These are phyloP conservation scores for Dendropsophus ebraccatus DNA, from an alignment of 2,113 vertebrate species.

Conservation along the genomic window DNA sequence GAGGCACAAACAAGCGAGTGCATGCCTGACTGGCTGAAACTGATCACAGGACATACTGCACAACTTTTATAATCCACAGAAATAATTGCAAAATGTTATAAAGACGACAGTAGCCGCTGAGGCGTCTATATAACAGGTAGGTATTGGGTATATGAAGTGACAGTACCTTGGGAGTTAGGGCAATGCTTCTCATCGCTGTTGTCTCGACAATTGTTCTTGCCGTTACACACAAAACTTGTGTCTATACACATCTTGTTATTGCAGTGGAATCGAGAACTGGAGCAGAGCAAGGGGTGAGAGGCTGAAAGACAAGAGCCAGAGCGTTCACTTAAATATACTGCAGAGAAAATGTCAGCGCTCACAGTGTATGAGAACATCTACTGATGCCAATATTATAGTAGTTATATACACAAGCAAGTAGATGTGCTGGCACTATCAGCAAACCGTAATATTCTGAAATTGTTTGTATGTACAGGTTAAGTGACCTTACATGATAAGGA, in stretches of 20 bases:
- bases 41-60: too few relatives aligned
- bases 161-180: slow-evolving; percentile 86
- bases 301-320: slow-evolving; percentile 72
- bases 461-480: too few relatives aligned
- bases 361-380: not conserved
- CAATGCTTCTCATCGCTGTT: slow-evolving; percentile 96
- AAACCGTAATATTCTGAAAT: too few relatives aligned
- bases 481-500: too few relatives aligned
- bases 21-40: too few relatives aligned
- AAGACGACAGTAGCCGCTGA: not conserved
- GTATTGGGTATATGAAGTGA: not conserved
- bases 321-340: not conserved
- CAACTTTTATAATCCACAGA: too few relatives aligned
- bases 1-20: too few relatives aligned
- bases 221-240: slow-evolving; percentile 95
- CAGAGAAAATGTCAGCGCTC: not conserved
- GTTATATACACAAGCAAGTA: not conserved
- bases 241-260: slow-evolving; percentile 94
- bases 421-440: too few relatives aligned
- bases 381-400: not conserved
- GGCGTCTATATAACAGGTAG: not conserved
- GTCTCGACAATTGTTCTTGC: slow-evolving; percentile 94
- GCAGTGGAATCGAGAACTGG: slow-evolving; percentile 92
- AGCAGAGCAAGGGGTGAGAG: slow-evolving; percentile 91
- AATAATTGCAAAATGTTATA: not conserved